Conservation (phyloP, 2,113 vertebrate species). For the Psephotus haematonotus region DNA sequence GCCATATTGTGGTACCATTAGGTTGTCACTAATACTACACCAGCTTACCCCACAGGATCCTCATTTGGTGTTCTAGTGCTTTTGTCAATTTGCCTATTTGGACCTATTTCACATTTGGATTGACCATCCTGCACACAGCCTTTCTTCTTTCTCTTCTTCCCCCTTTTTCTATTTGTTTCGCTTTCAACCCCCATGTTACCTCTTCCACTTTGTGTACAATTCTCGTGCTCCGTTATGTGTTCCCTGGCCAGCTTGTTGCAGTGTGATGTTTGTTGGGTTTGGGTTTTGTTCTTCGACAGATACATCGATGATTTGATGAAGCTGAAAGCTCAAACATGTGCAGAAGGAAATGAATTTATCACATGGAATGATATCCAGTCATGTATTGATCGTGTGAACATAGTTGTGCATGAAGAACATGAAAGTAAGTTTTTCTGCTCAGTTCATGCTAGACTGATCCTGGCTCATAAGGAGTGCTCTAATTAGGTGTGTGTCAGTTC, state of each 20-base stretch:
- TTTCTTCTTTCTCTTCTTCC: not conserved
- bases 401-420: constrained; percentile 90
- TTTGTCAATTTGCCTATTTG: not conserved
- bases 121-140: not conserved
- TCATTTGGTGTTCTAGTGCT: not conserved
- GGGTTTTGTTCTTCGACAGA: constrained; percentile 68
- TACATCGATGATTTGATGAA: constrained; percentile 93
- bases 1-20: not conserved
- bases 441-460: not conserved
- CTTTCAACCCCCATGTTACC: not conserved
- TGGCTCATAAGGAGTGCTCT: not conserved
- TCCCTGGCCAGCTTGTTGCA: not conserved
- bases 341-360: constrained; percentile 82
- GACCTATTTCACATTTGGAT: not conserved
- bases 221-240: not conserved
- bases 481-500: not conserved
- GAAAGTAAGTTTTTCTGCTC: constrained; percentile 81
- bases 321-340: constrained; percentile 80
- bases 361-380: constrained; percentile 99
- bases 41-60: not conserved
- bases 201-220: not conserved
- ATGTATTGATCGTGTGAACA: constrained; percentile 90
- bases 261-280: not conserved
- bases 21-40: rapidly evolving
- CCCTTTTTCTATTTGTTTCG: not conserved